Percentiles rank a stretch among this genome's conserved stretches.
These are phyloP conservation scores for Pandemis heparana DNA, from an alignment of 2,888 invertebrate species.

Conservation along the genomic window DNA sequence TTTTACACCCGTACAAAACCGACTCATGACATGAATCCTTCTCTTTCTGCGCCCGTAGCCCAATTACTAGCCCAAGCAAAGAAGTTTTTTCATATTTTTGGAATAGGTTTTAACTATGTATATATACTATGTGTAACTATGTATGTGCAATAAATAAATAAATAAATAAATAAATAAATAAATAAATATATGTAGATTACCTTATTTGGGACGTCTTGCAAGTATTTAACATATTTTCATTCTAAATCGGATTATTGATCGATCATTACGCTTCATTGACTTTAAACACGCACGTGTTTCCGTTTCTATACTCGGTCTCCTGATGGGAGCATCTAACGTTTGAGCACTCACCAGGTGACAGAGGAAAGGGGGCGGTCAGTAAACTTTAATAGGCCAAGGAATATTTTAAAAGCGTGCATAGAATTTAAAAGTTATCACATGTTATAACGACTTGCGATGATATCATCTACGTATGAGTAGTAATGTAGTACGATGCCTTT, in stretches of 20 bases:
- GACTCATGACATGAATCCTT: not conserved
- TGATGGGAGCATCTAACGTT: not conserved
- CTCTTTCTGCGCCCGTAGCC: not conserved
- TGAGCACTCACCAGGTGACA: slow-evolving; percentile 26
- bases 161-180: too few relatives aligned
- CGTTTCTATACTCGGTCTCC: slow-evolving; percentile 17
- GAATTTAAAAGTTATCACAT: slow-evolving; percentile 19
- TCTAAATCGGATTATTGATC: slow-evolving; percentile 14
- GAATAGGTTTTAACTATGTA: not conserved
- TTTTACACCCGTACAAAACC: not conserved
- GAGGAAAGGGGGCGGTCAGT: slow-evolving; percentile 3
- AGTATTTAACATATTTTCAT: not conserved
- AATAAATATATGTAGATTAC: not conserved
- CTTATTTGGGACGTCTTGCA: not conserved
- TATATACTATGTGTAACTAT: too few relatives aligned
- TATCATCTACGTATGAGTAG: slow-evolving; percentile 8
- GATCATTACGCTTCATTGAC: slow-evolving; percentile 25
- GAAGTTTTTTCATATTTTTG: not conserved
- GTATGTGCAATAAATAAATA: too few relatives aligned
- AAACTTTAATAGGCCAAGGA: not conserved
- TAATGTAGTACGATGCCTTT: not conserved
- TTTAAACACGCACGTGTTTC: slow-evolving; percentile 37
- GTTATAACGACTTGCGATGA: slow-evolving; percentile 15
- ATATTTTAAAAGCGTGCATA: slow-evolving; percentile 10
- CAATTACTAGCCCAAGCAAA: not conserved